Conservation (phyloP, 1,140 invertebrate species). For the Bombyx mori region DNA sequence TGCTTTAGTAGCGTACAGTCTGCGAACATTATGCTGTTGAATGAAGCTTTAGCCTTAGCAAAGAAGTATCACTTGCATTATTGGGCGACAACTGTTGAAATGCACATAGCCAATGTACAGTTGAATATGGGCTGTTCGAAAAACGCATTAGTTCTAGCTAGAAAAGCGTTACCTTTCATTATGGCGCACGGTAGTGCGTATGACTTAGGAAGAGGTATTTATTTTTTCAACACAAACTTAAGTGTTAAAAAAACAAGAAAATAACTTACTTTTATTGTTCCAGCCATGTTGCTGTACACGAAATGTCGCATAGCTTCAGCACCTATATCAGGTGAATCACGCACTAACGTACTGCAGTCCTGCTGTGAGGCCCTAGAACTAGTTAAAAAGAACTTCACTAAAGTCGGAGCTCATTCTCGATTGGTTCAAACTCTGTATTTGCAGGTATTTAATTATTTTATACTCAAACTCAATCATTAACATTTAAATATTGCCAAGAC, state of each 20-base stretch:
- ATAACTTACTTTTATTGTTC: slow-evolving; percentile 16
- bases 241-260: not conserved
- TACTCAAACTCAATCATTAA: not conserved
- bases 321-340: slow-evolving; percentile 61
- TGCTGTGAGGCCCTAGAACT: slow-evolving; percentile 77
- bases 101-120: slow-evolving; percentile 83
- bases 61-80: slow-evolving; percentile 82
- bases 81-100: slow-evolving; percentile 79
- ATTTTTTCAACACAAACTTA: not conserved
- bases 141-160: slow-evolving; percentile 80
- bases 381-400: slow-evolving; percentile 78
- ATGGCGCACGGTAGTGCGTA: slow-evolving; percentile 86
- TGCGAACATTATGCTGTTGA: slow-evolving; percentile 75
- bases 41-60: slow-evolving; percentile 80
- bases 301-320: slow-evolving; percentile 79
- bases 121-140: slow-evolving; percentile 80
- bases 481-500: too few relatives aligned
- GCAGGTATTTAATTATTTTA: slow-evolving; percentile 65
- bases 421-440: slow-evolving; percentile 81
- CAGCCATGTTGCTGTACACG: slow-evolving; percentile 73
- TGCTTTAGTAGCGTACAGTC: slow-evolving; percentile 69
- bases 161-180: slow-evolving; percentile 79
- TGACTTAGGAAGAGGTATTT: slow-evolving; percentile 78
- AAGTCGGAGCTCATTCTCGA: slow-evolving; percentile 80
- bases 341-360: slow-evolving; percentile 73